These are phyloP conservation scores for Cyrtorhinus lividipennis DNA, from an alignment of 1,140 invertebrate species.

Conservation along the genomic window DNA sequence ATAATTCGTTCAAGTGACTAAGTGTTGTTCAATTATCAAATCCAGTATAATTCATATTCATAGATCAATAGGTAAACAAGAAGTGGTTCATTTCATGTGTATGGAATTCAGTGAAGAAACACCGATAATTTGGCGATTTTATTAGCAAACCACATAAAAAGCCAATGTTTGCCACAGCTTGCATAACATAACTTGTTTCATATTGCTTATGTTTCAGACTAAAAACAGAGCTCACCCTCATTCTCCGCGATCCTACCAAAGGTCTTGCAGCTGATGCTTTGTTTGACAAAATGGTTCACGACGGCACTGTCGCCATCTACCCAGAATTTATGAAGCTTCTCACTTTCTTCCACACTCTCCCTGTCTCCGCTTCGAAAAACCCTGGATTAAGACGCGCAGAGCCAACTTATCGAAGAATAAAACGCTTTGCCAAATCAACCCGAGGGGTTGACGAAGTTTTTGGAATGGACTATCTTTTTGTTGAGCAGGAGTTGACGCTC, in stretches of 20 bases:
- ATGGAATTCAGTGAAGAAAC: too few relatives aligned
- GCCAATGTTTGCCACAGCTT: too few relatives aligned
- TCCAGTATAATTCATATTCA: too few relatives aligned
- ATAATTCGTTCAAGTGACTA: too few relatives aligned
- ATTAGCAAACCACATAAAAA: too few relatives aligned
- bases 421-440: neutral
- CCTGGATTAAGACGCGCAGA: neutral
- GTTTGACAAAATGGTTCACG: neutral
- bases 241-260: neutral
- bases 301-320: neutral
- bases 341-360: neutral
- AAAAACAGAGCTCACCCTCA: neutral
- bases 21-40: too few relatives aligned
- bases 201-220: too few relatives aligned
- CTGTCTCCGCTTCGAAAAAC: neutral
- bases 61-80: too few relatives aligned
- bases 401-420: neutral
- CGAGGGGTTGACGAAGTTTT: neutral
- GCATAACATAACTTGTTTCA: too few relatives aligned
- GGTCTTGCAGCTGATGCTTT: neutral
- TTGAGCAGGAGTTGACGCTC: neutral
- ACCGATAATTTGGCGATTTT: too few relatives aligned
- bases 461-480: neutral
- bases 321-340: neutral
- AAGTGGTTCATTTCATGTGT: too few relatives aligned